Evolutionary conservation across 2,888 invertebrate species (phyloP), one percentile per base, ranked within the genome.

Genomic region (Creontiades dilutus): DNA sequence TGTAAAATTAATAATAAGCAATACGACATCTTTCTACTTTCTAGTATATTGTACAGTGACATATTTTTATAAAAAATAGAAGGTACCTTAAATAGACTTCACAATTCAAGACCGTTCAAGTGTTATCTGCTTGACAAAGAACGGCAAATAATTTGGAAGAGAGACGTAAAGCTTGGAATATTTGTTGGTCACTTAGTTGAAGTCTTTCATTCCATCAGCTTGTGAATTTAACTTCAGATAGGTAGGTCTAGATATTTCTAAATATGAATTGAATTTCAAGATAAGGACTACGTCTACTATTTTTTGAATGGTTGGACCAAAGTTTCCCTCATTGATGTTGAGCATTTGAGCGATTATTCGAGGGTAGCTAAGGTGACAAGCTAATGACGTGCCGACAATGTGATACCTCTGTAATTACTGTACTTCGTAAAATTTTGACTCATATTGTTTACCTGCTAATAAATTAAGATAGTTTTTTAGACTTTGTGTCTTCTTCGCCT

Each of bases 311-410:
- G 52, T 52, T 52, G 68, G 23, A 23, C 13, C 68, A 68, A 57
- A 57, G 68, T 68, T 68, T 19, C 23, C 27, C 68, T 23, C 9
- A 23, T 19, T 19, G 23, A 11, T 27, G n/a, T 52, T 52, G 11
- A 52, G 2, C n/a, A 16, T n/a, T 23, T 23, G 1, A 52, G 3
- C 23, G 68, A n/a, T 68, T 68, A 68, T 68, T 27, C n/a, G 11
- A 68, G 23, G 12, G 68, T 16, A 0, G n/a, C 23, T 68, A 0
- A 7, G 19, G 12, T 68, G 23, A 68, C 13, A 23, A 23, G 68
- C 68, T 68, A 23, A 68, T 7, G 68, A 68, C 68, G 68, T 68
- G 23, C 19, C 68, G 23, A 68, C 68, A n/a, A 23, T 68, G 68
- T 68, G 68, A 68, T 61, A 61, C 12, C 12, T 57, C 12, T 68